These are phyloP conservation scores for Cherax destructor DNA, from an alignment of 1,140 invertebrate genomes.

Conservation along the genomic window DNA sequence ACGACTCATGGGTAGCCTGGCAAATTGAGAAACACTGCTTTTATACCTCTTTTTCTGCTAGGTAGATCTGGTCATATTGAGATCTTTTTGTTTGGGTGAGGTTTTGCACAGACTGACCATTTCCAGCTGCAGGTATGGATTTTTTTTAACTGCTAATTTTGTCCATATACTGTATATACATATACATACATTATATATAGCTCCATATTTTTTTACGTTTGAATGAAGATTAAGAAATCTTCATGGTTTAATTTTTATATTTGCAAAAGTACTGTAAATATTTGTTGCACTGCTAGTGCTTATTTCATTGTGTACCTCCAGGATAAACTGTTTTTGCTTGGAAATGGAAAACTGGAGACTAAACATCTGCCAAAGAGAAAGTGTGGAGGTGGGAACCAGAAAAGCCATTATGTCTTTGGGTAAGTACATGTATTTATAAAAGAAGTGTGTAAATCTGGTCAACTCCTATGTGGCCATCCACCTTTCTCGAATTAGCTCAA, in stretches of 20 bases:
- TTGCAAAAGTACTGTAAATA: not conserved
- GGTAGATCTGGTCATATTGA: not conserved
- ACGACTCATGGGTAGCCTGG: too few relatives aligned
- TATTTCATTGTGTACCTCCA: not conserved
- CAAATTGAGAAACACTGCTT: not conserved
- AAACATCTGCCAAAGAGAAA: not conserved
- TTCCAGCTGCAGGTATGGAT: not conserved
- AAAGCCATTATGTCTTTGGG: not conserved
- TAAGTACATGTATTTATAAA: not conserved
- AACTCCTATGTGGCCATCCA: not conserved
- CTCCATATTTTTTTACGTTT: not conserved
- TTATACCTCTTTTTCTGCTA: not conserved
- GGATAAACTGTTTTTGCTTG: not conserved
- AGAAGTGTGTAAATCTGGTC: not conserved
- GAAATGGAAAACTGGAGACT: not conserved
- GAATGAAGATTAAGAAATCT: not conserved
- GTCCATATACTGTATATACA: not conserved
- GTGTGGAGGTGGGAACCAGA: not conserved
- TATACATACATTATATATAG: not conserved
- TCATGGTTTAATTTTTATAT: not conserved
- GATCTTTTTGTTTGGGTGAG: not conserved
- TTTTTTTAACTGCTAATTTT: not conserved
- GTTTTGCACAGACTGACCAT: not conserved
- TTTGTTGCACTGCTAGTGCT: too few relatives aligned
- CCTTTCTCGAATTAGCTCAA: conserved; percentile 23